Conservation (phyloP, 2,888 invertebrate species). For the Stenchaetothrips biformis region DNA sequence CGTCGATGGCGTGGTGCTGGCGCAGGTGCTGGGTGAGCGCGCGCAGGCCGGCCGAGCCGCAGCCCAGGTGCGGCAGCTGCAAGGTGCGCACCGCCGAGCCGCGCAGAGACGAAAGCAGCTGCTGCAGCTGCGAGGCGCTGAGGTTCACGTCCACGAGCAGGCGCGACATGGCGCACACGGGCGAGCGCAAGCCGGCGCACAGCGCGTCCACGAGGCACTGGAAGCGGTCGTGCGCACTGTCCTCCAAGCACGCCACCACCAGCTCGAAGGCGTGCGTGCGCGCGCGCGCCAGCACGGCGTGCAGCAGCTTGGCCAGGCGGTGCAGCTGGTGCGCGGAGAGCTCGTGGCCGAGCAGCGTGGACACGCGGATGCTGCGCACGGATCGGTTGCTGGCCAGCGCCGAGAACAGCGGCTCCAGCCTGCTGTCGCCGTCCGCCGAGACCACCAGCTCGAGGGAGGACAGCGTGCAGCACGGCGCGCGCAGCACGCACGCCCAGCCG, state of each 20-base stretch:
- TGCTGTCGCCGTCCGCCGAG: slow-evolving; percentile 43
- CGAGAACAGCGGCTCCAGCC: slow-evolving; percentile 50
- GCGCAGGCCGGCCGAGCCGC: slow-evolving; percentile 52
- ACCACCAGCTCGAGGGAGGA: slow-evolving; percentile 50
- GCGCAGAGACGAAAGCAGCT: slow-evolving; percentile 50
- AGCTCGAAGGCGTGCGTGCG: slow-evolving; percentile 52
- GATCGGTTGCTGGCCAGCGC: slow-evolving; percentile 52
- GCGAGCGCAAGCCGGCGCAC: slow-evolving; percentile 40
- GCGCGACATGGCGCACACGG: slow-evolving; percentile 40
- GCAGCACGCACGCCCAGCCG: slow-evolving; percentile 52
- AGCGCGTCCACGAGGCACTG: slow-evolving; percentile 53
- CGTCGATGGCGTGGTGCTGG: slow-evolving; percentile 47
- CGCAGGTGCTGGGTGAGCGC: slow-evolving; percentile 50
- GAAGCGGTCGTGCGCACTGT: slow-evolving; percentile 51
- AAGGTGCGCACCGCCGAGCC: slow-evolving; percentile 51
- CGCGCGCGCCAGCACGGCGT: slow-evolving; percentile 49
- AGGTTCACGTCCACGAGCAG: slow-evolving; percentile 53
- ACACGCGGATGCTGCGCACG: slow-evolving; percentile 50
- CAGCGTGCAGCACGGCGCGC: slow-evolving; percentile 48
- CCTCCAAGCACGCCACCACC: slow-evolving; percentile 52
- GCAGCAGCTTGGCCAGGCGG: slow-evolving; percentile 48
- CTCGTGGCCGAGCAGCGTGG: slow-evolving; percentile 52
- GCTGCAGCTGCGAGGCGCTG: slow-evolving; percentile 51
- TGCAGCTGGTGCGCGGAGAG: slow-evolving; percentile 51
- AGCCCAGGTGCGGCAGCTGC: slow-evolving; percentile 53